phyloP scores from a whole-genome alignment of 2,113 vertebrate species.

The Xiphophorus hellerii region DNA sequence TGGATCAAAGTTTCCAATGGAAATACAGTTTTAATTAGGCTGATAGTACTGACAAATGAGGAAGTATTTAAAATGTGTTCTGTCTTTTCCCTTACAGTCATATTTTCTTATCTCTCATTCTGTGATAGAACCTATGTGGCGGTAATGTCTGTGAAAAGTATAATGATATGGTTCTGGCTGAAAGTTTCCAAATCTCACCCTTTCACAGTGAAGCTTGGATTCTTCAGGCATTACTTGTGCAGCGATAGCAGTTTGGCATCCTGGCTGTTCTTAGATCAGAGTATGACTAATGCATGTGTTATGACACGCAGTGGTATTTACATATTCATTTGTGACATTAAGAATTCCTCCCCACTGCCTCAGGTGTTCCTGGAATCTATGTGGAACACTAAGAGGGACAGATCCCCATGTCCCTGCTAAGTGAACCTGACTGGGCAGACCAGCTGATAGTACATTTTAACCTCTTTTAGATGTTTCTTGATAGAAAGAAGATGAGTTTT shows the following conservation, averaged over 20 bases:
- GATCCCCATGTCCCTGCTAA: conserved; percentile 48
- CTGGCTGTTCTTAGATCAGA: conserved; percentile 48
- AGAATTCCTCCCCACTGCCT: conserved; percentile 59
- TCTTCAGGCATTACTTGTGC: conserved; percentile 39
- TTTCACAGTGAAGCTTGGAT: conserved; percentile 7
- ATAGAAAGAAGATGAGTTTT: conserved; percentile 38
- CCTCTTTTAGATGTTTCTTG: conserved; percentile 60
- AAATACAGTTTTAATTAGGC: background rate
- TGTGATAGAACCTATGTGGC: background rate
- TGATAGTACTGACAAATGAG: background rate
- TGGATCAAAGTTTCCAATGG: background rate
- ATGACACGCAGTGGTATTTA: conserved; percentile 74
- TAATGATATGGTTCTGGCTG: conserved; percentile 33
- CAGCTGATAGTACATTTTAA: conserved; percentile 49
- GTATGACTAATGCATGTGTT: conserved; percentile 67
- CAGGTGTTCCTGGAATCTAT: conserved; percentile 51
- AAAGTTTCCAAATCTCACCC: conserved; percentile 32
- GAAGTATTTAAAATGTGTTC: background rate
- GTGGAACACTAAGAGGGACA: conserved; percentile 34
- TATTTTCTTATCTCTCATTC: background rate
- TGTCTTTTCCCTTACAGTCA: conserved; percentile 9
- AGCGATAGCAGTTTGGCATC: conserved; percentile 42
- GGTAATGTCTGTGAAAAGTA: conserved; percentile 8
- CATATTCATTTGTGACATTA: conserved; percentile 78
- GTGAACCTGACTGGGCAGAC: conserved; percentile 56